Base-by-base conservation (phyloP, 2,113 vertebrate species). In the Xiphophorus hellerii region DNA sequence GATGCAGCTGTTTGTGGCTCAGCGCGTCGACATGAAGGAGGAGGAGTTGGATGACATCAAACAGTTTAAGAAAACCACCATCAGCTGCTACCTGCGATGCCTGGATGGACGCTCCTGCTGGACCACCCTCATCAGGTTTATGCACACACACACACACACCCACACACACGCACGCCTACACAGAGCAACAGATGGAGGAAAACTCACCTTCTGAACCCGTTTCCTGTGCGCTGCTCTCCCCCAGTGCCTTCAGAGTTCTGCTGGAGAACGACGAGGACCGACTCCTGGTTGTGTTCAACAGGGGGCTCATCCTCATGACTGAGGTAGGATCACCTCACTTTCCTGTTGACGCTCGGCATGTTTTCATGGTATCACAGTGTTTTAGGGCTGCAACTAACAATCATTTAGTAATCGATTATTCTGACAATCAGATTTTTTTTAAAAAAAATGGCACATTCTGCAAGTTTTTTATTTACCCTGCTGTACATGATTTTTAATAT, bases 31-130 rank as follows among this genome's bases (percentile, higher is more conserved):
- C 89, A 98, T 98, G 97, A 96, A 96, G 82, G 97, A 99, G 69
- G 98, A 98, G 62, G 98, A 99, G 82, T 82, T 97, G 84, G 97
- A 99, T 87, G 98, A 99, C 78, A 93, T 99, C 67, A 99, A 99
- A 69, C 98, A 99, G 90, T 99, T 99, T 80, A 99, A 99, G 95
- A 99, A 99, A 91, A 99, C 98, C 73, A 99, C 98, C 82, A 99
- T 99, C 92, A 99, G 96, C 94, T 99, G 98, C 92, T 99, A 99
- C 87, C 94, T 99, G 84, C 97, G 98, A 89, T 99, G 98, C 89
- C 94, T 99, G 95, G 98, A 99, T 9, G 98, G 98, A 7, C 97
- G 98, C 64, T 99, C 98, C 82, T 99, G 98, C 93, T 99, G 98
- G 98, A 99, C 98, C 63, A 99, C 98, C 3, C 97, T 99, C 92